phyloP scores from a whole-genome alignment of 2,113 vertebrate species.

The Grammomys surdaster region DNA sequence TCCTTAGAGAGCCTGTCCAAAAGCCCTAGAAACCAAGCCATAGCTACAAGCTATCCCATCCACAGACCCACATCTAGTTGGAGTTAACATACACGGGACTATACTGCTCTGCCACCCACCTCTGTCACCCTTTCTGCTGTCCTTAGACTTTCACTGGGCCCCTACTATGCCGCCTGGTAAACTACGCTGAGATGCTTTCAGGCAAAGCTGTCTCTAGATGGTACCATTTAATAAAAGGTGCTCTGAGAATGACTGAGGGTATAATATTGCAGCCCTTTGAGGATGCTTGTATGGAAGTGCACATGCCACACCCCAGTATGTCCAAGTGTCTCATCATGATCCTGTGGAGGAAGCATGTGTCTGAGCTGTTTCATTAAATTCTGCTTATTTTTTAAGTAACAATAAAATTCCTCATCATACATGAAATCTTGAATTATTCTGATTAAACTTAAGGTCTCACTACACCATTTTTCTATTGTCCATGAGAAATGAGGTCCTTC shows the following conservation, averaged over 20 bases:
- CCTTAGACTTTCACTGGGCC: background rate
- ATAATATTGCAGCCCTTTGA: background rate
- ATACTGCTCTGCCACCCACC: background rate
- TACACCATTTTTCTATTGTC: conserved; percentile 4
- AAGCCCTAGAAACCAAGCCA: conserved; percentile 10
- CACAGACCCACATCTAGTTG: background rate
- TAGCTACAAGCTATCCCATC: background rate
- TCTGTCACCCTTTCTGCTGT: background rate
- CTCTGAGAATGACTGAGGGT: background rate
- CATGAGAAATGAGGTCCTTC: conserved; percentile 8
- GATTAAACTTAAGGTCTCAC: conserved; percentile 1
- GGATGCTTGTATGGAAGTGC: background rate
- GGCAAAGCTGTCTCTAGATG: background rate
- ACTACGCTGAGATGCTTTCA: background rate
- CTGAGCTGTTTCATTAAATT: background rate
- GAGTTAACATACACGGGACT: background rate
- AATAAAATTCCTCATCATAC: background rate
- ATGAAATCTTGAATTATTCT: background rate
- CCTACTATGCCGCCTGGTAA: background rate
- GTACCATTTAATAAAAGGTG: background rate
- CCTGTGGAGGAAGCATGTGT: background rate
- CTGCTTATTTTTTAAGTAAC: background rate
- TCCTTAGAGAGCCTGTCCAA: background rate
- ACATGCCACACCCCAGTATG: background rate
- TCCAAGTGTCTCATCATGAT: background rate